Percentiles rank a stretch among this genome's conserved stretches.
phyloP scores from a whole-genome alignment of 2,888 invertebrate genomes.

The Mesodorylaimus sp. region DNA sequence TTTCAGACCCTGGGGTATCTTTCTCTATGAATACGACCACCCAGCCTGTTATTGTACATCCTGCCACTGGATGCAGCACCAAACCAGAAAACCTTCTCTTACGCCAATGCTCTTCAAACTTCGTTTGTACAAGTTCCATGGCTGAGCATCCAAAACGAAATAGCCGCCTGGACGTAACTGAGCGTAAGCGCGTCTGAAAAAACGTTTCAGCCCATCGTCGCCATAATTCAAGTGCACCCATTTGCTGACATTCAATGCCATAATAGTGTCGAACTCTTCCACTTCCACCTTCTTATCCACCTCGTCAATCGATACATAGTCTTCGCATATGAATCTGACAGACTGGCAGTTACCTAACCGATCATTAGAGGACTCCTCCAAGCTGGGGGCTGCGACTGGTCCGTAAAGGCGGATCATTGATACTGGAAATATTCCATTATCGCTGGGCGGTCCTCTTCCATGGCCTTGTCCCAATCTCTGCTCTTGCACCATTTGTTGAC shows the following conservation, averaged over 20 bases:
- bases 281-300: conserved; percentile 57
- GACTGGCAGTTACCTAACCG: no score
- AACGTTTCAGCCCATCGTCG: conserved; percentile 72
- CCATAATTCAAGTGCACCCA: conserved; percentile 98
- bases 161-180: conserved; percentile 80
- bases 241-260: conserved; percentile 86
- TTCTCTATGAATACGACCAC: neutral
- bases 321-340: conserved; percentile 45
- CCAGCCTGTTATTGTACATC: no score
- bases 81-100: neutral
- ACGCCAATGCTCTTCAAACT: no score
- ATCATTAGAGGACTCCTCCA: neutral
- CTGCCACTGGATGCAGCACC: neutral
- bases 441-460: neutral
- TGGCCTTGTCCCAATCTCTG: neutral
- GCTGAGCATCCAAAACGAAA: conserved; percentile 79
- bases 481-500: neutral
- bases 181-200: conserved; percentile 72
- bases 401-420: no score
- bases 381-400: no score
- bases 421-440: no score
- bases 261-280: conserved; percentile 78
- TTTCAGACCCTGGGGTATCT: neutral
- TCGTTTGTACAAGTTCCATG: conserved; percentile 68
- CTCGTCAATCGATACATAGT: conserved; percentile 79